A percentile compares a stretch with the other conserved stretches of the same genome.
These are phyloP conservation scores for Philantomba maxwellii DNA, from an alignment of 2,113 vertebrate species.

Conservation along the genomic window DNA sequence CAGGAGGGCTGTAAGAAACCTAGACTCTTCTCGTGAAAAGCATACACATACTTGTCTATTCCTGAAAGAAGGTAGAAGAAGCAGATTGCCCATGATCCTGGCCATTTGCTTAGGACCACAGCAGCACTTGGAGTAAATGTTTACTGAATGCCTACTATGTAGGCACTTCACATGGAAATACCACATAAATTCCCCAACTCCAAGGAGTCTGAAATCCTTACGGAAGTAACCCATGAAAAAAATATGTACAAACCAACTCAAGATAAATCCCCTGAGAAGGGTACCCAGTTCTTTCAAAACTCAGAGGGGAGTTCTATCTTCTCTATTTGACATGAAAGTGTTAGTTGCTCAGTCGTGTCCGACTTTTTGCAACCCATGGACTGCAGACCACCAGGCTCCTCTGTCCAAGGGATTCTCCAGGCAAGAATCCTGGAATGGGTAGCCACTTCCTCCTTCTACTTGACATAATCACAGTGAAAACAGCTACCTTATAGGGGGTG, in stretches of 20 bases:
- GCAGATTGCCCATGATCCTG: not conserved
- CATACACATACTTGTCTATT: not conserved
- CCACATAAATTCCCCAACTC: not conserved
- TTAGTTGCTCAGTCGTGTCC: not conserved
- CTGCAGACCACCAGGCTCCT: not conserved
- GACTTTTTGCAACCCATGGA: not conserved
- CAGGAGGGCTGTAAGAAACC: not conserved
- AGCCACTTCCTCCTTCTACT: not conserved
- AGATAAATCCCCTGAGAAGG: not conserved
- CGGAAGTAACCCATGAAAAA: not conserved
- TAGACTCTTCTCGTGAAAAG: not conserved
- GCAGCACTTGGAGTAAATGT: not conserved
- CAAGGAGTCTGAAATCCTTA: not conserved
- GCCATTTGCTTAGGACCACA: not conserved
- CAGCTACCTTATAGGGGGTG: not conserved
- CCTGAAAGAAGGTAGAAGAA: not conserved
- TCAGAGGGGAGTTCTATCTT: not conserved
- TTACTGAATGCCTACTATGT: not conserved
- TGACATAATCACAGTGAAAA: not conserved
- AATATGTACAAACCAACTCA: not conserved
- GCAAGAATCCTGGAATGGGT: not conserved
- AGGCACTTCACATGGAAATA: not conserved
- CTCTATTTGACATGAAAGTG: not conserved
- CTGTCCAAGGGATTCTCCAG: not conserved
- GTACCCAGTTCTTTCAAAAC: not conserved